Base-by-base conservation (phyloP, 2,888 invertebrate species). In the Nasonovia ribisnigri region DNA sequence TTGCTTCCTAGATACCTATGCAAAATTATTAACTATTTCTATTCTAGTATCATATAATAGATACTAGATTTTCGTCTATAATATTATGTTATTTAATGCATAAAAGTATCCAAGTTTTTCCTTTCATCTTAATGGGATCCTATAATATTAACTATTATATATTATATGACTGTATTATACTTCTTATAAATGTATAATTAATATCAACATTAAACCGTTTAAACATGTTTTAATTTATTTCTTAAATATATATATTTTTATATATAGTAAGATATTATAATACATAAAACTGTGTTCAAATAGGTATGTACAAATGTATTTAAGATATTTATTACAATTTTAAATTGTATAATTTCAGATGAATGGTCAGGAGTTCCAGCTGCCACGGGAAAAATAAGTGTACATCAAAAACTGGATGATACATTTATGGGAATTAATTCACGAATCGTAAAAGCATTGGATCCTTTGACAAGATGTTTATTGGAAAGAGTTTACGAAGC, bases 401-500 rank as follows among this genome's bases (percentile, higher is more conserved):
- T 95, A 3, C 95, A 95, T 26, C 95, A 96, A 90, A 95, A 95
- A 91, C 96, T 96, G 94, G 96, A 96, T 95, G 95, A 96, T 92
- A 96, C 96, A 13, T 96, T 96, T 95, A 96, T 96, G 95, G 96
- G 96, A 5, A 96, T 96, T n/a, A 96, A 96, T 95, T 95, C 96
- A 11, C 96, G 96, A 94, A 96, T 96, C 94, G 95, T 96, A 87
- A 95, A 95, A 26, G 96, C 95, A 92, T 96, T 96, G 96, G 96
- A 96, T 94, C 96, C 96, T 20, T 95, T 96, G 95, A 96, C 96
- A 88, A 95, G 96, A 94, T 95, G 96, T 54, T 95, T 95, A 42
- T 94, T 96, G 88, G 96, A 96, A 95, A 95, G 96, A 92, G 95
- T 96, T 24, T 96, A 96, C 95, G 96, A 96, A 95, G 96, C 96